Evolutionary conservation across 2,888 invertebrate species (phyloP).

Genomic region (Dexiosoma caninum): DNA sequence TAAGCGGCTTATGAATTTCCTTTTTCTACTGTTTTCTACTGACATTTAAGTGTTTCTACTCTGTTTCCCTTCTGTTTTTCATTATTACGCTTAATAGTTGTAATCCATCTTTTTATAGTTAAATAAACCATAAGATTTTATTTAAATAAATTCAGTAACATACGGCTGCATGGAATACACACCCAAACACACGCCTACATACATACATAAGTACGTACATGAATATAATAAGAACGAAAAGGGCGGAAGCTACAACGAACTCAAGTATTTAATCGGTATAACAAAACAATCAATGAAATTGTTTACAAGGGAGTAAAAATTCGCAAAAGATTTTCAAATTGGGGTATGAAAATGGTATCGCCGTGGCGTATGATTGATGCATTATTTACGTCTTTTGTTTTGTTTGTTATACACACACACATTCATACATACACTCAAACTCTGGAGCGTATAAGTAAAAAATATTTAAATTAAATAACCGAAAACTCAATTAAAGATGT

Average conservation of each 20-base stretch:
- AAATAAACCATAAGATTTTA: slow-evolving; percentile 42
- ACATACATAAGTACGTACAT: not conserved
- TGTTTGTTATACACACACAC: no score
- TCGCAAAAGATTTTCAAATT: not conserved
- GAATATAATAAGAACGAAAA: not conserved
- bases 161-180: not conserved
- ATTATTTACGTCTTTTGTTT: not conserved
- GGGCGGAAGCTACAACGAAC: not conserved
- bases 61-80: not conserved
- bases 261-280: slow-evolving; percentile 20
- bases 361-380: slow-evolving; percentile 26
- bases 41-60: not conserved
- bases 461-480: not conserved
- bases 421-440: no score
- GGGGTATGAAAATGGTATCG: not conserved
- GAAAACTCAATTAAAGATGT: not conserved
- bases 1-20: slow-evolving; percentile 53
- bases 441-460: not conserved
- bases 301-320: not conserved
- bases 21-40: slow-evolving; percentile 27
- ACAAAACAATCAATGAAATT: not conserved
- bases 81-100: slow-evolving; percentile 49
- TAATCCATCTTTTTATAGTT: slow-evolving; percentile 50
- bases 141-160: slow-evolving; percentile 19
- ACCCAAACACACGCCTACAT: not conserved